Percentiles rank a stretch among this genome's conserved stretches.
Evolutionary conservation across 2,113 vertebrate genomes (phyloP).

Genomic region (Macquaria australasica): DNA sequence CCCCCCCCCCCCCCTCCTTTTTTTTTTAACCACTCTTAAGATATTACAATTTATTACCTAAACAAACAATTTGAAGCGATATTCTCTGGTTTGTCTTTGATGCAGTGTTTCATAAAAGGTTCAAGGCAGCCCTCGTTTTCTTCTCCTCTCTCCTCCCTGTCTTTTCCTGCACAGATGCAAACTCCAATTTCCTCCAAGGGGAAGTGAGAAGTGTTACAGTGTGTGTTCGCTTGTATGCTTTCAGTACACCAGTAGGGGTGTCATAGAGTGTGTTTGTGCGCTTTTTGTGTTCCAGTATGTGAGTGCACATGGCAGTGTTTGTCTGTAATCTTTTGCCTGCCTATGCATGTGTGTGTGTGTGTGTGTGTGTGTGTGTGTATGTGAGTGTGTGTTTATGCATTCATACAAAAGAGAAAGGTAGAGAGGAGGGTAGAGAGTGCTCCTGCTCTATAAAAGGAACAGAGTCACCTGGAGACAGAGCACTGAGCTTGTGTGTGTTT

Average conservation of each 20-base stretch:
- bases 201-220: constrained; percentile 38
- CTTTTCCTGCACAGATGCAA: constrained; percentile 42
- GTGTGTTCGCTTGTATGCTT: constrained; percentile 42
- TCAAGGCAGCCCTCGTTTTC: constrained; percentile 23
- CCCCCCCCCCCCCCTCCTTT: too few relatives aligned
- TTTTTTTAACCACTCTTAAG: constrained; percentile 7
- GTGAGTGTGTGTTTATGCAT: constrained; percentile 35
- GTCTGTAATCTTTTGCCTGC: constrained; percentile 32
- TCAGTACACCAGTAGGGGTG: constrained; percentile 33
- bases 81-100: constrained; percentile 45
- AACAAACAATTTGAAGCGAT: constrained; percentile 40
- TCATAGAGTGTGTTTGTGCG: constrained; percentile 32
- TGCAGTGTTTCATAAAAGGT: constrained; percentile 40
- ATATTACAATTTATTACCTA: constrained; percentile 41
- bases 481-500: constrained; percentile 39
- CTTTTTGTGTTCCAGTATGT: constrained; percentile 38
- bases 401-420: constrained; percentile 58
- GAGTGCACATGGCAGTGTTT: constrained; percentile 44
- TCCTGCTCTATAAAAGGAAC: constrained; percentile 72
- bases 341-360: constrained; percentile 23
- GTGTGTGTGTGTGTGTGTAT: constrained; percentile 5
- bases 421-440: constrained; percentile 44
- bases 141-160: constrained; percentile 5
- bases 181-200: constrained; percentile 49
- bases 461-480: constrained; percentile 73